phyloP scores from a whole-genome alignment of 2,888 invertebrate genomes.

The Brachynemurus nebulosus region DNA sequence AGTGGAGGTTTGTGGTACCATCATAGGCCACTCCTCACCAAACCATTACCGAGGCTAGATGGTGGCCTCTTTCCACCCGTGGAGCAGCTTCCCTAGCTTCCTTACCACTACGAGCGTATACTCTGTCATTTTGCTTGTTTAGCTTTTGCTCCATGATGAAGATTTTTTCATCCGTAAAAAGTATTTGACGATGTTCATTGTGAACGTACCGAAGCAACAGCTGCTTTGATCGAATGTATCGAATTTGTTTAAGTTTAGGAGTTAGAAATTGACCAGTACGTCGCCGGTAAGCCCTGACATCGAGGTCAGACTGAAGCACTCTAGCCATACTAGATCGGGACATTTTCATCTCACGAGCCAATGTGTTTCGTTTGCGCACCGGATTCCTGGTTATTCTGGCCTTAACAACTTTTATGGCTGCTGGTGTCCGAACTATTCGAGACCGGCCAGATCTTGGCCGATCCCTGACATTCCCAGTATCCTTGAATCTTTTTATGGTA shows the following conservation, averaged over 20 bases:
- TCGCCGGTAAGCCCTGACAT: too few species aligned
- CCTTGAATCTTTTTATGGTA: background rate
- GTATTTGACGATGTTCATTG: background rate
- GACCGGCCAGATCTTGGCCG: background rate
- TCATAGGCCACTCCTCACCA: constrained; percentile 17
- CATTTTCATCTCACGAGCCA: background rate
- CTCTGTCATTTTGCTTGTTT: constrained; percentile 16
- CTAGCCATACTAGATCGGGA: too few species aligned
- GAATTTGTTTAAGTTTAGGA: too few species aligned
- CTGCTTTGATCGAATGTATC: too few species aligned
- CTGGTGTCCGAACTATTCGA: background rate
- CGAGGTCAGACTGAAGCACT: too few species aligned
- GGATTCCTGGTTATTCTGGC: background rate
- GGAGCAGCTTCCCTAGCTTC: constrained; percentile 13
- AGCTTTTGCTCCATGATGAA: constrained; percentile 15
- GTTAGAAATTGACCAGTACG: too few species aligned
- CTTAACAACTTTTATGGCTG: constrained; percentile 3
- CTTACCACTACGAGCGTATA: constrained; percentile 13
- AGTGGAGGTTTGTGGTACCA: constrained; percentile 17
- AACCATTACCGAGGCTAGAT: constrained; percentile 17
- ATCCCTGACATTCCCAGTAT: background rate
- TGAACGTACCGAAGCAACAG: too few species aligned
- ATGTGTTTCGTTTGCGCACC: background rate
- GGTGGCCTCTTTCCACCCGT: constrained; percentile 15
- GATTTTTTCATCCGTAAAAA: constrained; percentile 15